A percentile compares a stretch with the other conserved stretches of the same genome.
phyloP scores from a whole-genome alignment of 2,888 invertebrate species.

The Carcina quercana region DNA sequence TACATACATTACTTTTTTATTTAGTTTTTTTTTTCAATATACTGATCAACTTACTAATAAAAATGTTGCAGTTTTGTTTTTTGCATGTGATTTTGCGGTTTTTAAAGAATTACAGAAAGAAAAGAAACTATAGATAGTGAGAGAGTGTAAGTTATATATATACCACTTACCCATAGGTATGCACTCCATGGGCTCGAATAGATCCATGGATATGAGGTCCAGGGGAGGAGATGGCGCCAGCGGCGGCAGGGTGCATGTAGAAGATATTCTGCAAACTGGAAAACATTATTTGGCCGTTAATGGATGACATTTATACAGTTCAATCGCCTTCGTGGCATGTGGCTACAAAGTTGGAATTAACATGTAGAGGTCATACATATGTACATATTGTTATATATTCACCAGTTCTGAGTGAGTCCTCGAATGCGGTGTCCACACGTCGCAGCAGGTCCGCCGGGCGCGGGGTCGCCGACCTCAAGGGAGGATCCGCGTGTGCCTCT shows the following conservation, averaged over 20 bases:
- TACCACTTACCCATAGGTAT: conserved; percentile 55
- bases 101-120: not conserved
- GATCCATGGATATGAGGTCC: conserved; percentile 53
- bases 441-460: conserved; percentile 10
- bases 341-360: not conserved
- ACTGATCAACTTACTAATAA: not conserved
- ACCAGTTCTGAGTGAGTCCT: not conserved
- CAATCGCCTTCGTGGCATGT: not conserved
- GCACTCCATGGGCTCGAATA: conserved; percentile 63
- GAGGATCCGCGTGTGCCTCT: conserved; percentile 7
- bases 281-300: too few species aligned
- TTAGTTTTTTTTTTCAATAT: not conserved
- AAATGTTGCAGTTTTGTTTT: too few species aligned
- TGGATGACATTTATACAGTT: too few species aligned
- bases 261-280: conserved; percentile 28
- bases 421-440: conserved; percentile 3
- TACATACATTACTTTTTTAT: too few species aligned
- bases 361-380: not conserved
- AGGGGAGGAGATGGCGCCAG: conserved; percentile 52
- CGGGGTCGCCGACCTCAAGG: conserved; percentile 9
- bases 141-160: too few species aligned
- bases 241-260: conserved; percentile 37
- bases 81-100: not conserved
- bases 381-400: not conserved
- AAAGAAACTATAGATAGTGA: too few species aligned